These are phyloP conservation scores for Benthosema pterotum DNA, from an alignment of 2,797 vertebrate genomes.

Conservation along the genomic window DNA sequence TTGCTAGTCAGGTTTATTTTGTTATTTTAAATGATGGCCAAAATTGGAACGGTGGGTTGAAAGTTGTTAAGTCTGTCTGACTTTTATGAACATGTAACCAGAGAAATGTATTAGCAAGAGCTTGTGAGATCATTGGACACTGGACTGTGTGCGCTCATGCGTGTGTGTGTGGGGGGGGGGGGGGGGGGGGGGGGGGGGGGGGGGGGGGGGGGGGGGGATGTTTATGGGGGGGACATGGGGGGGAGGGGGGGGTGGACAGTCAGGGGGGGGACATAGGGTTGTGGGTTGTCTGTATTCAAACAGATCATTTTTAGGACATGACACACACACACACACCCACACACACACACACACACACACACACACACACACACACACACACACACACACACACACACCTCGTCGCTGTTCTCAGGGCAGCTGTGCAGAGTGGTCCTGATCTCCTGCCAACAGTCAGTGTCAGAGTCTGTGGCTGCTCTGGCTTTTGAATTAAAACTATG, in stretches of 20 bases:
- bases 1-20: no score
- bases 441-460: constrained; percentile 55
- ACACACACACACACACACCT: constrained; percentile 5
- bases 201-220: no score
- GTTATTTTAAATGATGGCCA: no score
- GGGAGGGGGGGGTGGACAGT: no score
- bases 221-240: no score
- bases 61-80: no score
- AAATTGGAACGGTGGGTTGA: no score
- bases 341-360: background rate
- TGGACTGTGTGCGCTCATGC: no score
- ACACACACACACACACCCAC: background rate
- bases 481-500: constrained; percentile 75
- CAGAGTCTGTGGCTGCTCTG: constrained; percentile 38
- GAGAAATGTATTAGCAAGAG: no score
- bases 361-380: constrained; percentile 12
- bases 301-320: background rate
- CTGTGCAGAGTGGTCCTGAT: constrained; percentile 39
- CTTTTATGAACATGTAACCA: background rate
- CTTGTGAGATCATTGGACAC: no score
- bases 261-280: background rate
- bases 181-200: no score
- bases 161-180: no score
- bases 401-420: constrained; percentile 4
- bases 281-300: background rate